Evolutionary conservation across 2,797 vertebrate species (phyloP), one percentile per base, ranked within the genome.

Genomic region (Chloroceryle amazona): DNA sequence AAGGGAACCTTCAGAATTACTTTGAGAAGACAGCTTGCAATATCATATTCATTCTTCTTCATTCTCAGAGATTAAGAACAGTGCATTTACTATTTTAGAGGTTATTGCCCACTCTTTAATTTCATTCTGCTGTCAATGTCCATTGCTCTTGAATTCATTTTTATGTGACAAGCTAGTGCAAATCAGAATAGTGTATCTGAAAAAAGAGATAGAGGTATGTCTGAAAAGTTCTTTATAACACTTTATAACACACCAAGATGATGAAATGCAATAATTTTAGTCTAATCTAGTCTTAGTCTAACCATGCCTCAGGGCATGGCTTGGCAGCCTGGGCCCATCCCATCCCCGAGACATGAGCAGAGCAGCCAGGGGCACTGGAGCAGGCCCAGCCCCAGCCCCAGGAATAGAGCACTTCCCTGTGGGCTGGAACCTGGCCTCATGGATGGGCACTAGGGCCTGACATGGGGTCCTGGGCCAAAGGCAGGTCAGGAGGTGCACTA

Each of bases 31-130:
- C 58, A 83, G 11, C 44, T 62, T 87, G 63, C 9, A 84, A 62
- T 13, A 42, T 42, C 29, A 58, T 46, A 68, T 54, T 61, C 10
- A 61, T 65, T 72, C 15, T 81, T 85, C 67, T 90, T 89, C 51
- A 70, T 73, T 95, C 46, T 62, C 46, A 80, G 71, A 84, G 18
- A 81, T 86, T 75, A 86, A 81, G 81, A 86, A 93, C 89, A 92
- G 16, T 44, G 11, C 91, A 63, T 66, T 92, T 92, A 85, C 28
- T 86, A 6, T 76, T 89, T 84, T 75, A 85, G 46, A 86, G 51
- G n/a, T 41, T 81, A 68, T 79, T 87, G 7, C 21, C 18, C 20
- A 72, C 20, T 54, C 46, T 93, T 95, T 62, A 58, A 62, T 94
- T 86, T 92, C 46, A 41, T 47, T 62, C 76, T 86, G 12, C 46